phyloP scores from a whole-genome alignment of 2,797 vertebrate species.

The Clamator glandarius region DNA sequence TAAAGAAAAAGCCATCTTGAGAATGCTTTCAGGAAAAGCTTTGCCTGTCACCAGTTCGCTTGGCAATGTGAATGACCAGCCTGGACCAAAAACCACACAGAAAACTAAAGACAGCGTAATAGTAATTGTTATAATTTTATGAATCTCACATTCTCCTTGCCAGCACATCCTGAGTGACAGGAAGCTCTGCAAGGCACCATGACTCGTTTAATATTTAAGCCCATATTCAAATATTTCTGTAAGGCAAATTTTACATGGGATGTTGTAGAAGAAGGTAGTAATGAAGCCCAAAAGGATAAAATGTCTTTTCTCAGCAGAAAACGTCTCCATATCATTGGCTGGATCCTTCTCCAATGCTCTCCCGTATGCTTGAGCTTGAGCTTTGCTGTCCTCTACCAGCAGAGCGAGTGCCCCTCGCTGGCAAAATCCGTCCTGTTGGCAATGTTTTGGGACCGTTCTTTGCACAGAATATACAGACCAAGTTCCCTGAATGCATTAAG shows the following conservation, averaged over 20 bases:
- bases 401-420: background rate
- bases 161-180: background rate
- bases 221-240: background rate
- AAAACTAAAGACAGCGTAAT: background rate
- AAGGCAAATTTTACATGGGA: background rate
- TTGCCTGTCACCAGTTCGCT: background rate
- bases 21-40: slow-evolving; percentile 40
- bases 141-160: background rate
- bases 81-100: background rate
- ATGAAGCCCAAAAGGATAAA: background rate
- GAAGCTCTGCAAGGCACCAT: slow-evolving; percentile 29
- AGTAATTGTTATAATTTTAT: background rate
- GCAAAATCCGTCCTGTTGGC: background rate
- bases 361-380: background rate
- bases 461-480: background rate
- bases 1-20: slow-evolving; percentile 40
- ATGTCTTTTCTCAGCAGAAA: background rate
- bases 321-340: background rate
- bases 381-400: background rate
- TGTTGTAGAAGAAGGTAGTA: background rate
- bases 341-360: background rate
- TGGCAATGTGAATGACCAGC: background rate
- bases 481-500: background rate
- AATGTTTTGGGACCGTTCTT: background rate
- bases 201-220: background rate